A percentile compares a stretch with the other conserved stretches of the same genome.
Conservation (phyloP, 2,797 vertebrate genomes). For the Sparus aurata region DNA sequence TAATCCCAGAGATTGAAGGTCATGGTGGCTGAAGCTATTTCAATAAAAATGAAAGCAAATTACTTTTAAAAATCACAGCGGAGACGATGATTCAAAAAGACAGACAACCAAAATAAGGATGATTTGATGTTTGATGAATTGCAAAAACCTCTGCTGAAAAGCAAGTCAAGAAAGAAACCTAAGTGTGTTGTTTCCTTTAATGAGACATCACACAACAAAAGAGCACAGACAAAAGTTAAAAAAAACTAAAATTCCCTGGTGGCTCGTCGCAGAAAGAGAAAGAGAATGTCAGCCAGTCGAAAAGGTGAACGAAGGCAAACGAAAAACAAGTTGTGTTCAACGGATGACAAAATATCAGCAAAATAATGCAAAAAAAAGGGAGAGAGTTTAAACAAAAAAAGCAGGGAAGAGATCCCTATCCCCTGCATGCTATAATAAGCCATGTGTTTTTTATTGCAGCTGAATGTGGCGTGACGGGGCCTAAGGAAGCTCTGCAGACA, state of each 20-base stretch:
- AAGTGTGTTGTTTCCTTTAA: slow-evolving; percentile 37
- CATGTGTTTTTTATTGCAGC: slow-evolving; percentile 62
- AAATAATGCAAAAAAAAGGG: slow-evolving; percentile 17
- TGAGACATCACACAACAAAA: slow-evolving; percentile 34
- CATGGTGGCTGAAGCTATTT: slow-evolving; percentile 49
- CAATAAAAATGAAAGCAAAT: slow-evolving; percentile 58
- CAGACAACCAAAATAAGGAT: slow-evolving; percentile 25
- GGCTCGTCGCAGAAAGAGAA: slow-evolving; percentile 8
- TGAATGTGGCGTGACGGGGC: slow-evolving; percentile 66
- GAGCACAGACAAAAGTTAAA: slow-evolving; percentile 16
- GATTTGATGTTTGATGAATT: slow-evolving; percentile 44
- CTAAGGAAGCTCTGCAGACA: slow-evolving; percentile 73
- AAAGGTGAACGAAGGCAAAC: slow-evolving; percentile 8
- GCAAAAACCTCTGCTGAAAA: slow-evolving; percentile 12
- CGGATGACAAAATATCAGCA: neutral
- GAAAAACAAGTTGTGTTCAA: slow-evolving; percentile 11
- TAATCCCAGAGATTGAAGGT: slow-evolving; percentile 53
- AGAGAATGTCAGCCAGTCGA: slow-evolving; percentile 10
- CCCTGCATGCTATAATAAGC: slow-evolving; percentile 41
- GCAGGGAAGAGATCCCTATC: neutral
- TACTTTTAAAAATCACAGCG: slow-evolving; percentile 38
- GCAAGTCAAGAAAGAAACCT: neutral
- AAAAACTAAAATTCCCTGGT: neutral
- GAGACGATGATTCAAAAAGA: slow-evolving; percentile 34
- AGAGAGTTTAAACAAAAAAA: neutral